Evolutionary conservation across 2,113 vertebrate genomes (phyloP), one percentile per base, ranked within the genome.

Genomic region (Nycticorax nycticorax): DNA sequence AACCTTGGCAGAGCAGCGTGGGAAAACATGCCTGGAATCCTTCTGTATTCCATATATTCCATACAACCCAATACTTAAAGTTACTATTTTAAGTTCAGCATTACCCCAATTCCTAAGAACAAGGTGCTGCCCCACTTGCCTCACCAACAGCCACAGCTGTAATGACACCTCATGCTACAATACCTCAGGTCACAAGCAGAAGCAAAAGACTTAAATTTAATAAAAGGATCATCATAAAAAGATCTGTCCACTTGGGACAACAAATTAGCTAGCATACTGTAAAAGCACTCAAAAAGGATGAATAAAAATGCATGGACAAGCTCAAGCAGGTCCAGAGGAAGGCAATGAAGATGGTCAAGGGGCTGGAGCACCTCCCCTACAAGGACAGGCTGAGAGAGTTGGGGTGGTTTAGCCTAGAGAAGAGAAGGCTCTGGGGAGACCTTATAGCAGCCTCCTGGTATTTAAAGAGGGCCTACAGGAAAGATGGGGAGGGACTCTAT

Each of bases 301-400:
- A 85, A 50, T 28, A 75, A 87, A 81, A 55, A 32, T 4, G 8
- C 18, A 30, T 7, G 17, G 23, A 62, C 27, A 76, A 62, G 28
- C 23, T 52, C 0, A 0, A 81, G 32, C 1, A 1, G 12, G 27
- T 33, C 37, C 37, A 62, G 47, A 62, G 12, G 5, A 71, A 10
- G 26, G 21, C 33, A 22, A 53, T 0, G 1, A 78, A 26, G 33
- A 59, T 20, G 19, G 45, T 19, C 56, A 60, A 19, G 2, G 12
- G 6, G 30, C 21, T 76, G 43, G 23, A 15, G 19, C 62, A 67
- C 30, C 19, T n/a, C 52, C 9, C 3, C 41, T 47, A 2, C 21
- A 35, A 68, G 2, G 12, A 22, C 32, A 78, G 43, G 45, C 26
- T 43, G 32, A 16, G 8, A 12, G 13, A 60, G 32, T 8, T 86